Base-by-base conservation (phyloP, 2,113 vertebrate species). In the Gorsachius goisagi region DNA sequence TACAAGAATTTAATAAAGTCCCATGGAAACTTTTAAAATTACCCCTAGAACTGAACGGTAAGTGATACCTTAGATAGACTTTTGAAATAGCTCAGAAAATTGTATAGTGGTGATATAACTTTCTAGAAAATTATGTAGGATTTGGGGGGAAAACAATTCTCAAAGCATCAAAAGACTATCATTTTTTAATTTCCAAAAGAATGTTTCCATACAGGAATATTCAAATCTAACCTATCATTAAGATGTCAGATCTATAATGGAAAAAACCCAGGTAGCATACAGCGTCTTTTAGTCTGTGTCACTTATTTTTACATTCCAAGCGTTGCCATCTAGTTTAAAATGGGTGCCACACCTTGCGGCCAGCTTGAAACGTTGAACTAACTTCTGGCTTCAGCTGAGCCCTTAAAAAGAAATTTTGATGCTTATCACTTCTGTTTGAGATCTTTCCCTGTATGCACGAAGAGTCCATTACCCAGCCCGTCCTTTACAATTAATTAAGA, bases 1-100 rank as follows among this genome's bases (percentile, higher is more conserved):
- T 91, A 64, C 53, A 85, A 72, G 89, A 93, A 89, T 92, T 94
- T 87, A 90, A 85, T 82, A 33, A 93, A 82, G 60, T 87, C 89
- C 73, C 53, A 59, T 2, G 13, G 76, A 95, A 97, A 95, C 69
- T 97, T 95, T 90, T 23, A 79, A 77, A 64, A 81, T 87, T 86
- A 88, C 35, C 11, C 21, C 45, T 80, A 52, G 60, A 95, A 95
- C 26, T 58, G 33, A 94, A 30, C 28, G 89, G 56, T 73, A 60
- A 91, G 37, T 49, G 80, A 82, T 79, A 76, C 45, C 64, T 82
- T 80, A 45, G 84, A 67, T 12, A 27, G 60, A 35, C 56, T 85
- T 91, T 33, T 58, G 77, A 88, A 93, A 39, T 30, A 73, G 66
- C 81, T 91, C 33, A 11, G 91, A 44, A 79, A 82, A 58, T n/a